Evolutionary conservation across 2,113 vertebrate species (phyloP).

Genomic region (Polypterus bichir): DNA sequence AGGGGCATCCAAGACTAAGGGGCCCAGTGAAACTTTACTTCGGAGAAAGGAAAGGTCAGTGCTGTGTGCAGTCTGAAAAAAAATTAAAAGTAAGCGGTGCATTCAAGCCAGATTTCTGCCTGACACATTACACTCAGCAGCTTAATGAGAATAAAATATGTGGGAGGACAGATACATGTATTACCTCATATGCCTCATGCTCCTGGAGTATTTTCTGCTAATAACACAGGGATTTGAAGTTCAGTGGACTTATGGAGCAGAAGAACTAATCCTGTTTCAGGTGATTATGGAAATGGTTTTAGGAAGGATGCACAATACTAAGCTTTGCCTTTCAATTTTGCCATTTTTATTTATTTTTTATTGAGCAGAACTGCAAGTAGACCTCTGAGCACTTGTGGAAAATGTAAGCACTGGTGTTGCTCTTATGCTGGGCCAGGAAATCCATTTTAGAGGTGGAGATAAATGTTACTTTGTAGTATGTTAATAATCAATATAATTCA

Average conservation of each 20-base stretch:
- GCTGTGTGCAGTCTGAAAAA: not conserved
- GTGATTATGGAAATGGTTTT: slow-evolving; percentile 30
- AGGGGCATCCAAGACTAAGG: no score
- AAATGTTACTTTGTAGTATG: no score
- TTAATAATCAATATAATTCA: no score
- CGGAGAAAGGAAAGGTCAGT: not conserved
- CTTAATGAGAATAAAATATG: slow-evolving; percentile 27
- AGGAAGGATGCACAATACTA: no score
- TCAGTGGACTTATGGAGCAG: slow-evolving; percentile 33
- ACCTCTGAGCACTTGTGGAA: no score
- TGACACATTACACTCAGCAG: slow-evolving; percentile 15
- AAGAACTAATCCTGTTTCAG: slow-evolving; percentile 36
- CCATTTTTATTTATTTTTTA: no score
- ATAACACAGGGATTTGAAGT: slow-evolving; percentile 35
- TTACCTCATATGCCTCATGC: slow-evolving; percentile 27
- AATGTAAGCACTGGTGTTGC: no score
- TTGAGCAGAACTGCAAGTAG: no score
- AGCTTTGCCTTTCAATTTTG: no score
- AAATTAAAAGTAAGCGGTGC: slow-evolving; percentile 7
- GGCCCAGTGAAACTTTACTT: not conserved
- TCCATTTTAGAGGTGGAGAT: no score
- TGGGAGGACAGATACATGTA: slow-evolving; percentile 22
- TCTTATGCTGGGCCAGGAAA: no score
- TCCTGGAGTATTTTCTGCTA: slow-evolving; percentile 34
- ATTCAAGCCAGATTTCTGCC: slow-evolving; percentile 28